Percentiles rank a stretch among this genome's conserved stretches.
These are phyloP conservation scores for Nasonia giraulti DNA, from an alignment of 1,140 invertebrate species.

Conservation along the genomic window DNA sequence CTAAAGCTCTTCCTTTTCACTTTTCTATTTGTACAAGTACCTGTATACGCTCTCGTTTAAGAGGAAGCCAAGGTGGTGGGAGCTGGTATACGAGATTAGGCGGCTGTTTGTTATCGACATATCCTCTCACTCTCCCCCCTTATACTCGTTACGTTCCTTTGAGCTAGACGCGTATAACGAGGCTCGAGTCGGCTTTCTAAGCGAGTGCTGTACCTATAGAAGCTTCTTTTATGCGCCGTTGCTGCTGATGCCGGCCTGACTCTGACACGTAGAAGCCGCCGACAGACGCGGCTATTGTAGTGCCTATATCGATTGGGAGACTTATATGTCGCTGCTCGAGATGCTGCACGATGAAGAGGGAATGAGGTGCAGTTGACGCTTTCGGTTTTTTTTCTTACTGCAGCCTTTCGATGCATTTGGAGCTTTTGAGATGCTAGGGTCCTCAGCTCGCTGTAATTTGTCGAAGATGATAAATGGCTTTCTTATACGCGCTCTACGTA, in stretches of 20 bases:
- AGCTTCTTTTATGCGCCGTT: not conserved
- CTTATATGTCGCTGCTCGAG: not conserved
- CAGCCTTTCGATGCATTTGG: not conserved
- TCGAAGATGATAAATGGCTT: too few species aligned
- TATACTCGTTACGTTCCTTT: constrained; percentile 10
- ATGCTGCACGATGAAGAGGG: not conserved
- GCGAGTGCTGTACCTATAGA: not conserved
- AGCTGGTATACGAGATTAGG: not conserved
- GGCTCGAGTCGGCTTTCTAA: not conserved
- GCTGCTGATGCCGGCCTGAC: not conserved
- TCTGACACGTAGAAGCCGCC: not conserved
- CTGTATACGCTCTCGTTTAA: too few species aligned
- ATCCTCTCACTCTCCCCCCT: not conserved
- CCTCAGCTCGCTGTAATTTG: too few species aligned
- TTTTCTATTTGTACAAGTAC: too few species aligned
- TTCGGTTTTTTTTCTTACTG: not conserved
- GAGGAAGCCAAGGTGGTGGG: too few species aligned
- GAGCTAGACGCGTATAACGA: not conserved
- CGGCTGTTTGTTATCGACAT: constrained; percentile 17
- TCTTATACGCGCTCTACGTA: too few species aligned
- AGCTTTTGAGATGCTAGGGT: too few species aligned
- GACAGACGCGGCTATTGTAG: not conserved
- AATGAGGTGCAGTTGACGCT: not conserved
- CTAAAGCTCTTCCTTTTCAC: not conserved
- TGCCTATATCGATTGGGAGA: not conserved